Conservation (phyloP, 2,113 vertebrate genomes). For the Xenotilapia leptura region DNA sequence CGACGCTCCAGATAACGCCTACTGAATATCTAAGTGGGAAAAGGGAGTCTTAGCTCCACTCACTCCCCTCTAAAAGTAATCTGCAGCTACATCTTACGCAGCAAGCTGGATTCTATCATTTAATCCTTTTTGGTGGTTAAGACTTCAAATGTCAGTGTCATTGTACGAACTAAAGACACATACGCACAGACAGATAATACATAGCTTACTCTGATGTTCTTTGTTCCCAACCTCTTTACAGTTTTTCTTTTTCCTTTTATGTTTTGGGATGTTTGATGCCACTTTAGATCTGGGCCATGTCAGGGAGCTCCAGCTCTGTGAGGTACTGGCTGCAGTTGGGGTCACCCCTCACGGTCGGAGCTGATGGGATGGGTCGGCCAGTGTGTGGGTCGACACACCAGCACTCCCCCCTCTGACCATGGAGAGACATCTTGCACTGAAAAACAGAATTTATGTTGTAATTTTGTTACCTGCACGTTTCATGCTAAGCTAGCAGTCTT, state of each 20-base stretch:
- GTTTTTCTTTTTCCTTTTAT: background rate
- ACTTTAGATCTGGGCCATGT: slow-evolving; percentile 60
- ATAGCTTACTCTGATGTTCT: slow-evolving; percentile 59
- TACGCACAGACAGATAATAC: slow-evolving; percentile 35
- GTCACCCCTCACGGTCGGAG: slow-evolving; percentile 89
- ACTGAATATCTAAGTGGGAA: background rate
- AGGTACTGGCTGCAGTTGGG: slow-evolving; percentile 93
- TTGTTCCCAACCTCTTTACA: slow-evolving; percentile 40
- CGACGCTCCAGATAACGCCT: background rate
- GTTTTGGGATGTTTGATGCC: background rate
- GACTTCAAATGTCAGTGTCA: slow-evolving; percentile 7
- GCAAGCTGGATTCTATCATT: slow-evolving; percentile 8
- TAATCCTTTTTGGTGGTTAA: slow-evolving; percentile 13
- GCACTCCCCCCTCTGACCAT: slow-evolving; percentile 93
- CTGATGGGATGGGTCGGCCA: slow-evolving; percentile 79
- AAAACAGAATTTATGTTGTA: slow-evolving; percentile 2
- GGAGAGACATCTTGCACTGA: slow-evolving; percentile 97
- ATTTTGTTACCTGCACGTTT: background rate
- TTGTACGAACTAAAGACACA: slow-evolving; percentile 30
- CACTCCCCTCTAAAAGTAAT: background rate
- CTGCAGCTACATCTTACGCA: slow-evolving; percentile 3
- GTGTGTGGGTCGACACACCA: slow-evolving; percentile 95
- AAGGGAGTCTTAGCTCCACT: background rate
- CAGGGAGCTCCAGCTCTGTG: slow-evolving; percentile 73
- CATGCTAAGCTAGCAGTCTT: background rate